phyloP scores from a whole-genome alignment of 2,797 vertebrate genomes.

The Poliocrania exsul region DNA sequence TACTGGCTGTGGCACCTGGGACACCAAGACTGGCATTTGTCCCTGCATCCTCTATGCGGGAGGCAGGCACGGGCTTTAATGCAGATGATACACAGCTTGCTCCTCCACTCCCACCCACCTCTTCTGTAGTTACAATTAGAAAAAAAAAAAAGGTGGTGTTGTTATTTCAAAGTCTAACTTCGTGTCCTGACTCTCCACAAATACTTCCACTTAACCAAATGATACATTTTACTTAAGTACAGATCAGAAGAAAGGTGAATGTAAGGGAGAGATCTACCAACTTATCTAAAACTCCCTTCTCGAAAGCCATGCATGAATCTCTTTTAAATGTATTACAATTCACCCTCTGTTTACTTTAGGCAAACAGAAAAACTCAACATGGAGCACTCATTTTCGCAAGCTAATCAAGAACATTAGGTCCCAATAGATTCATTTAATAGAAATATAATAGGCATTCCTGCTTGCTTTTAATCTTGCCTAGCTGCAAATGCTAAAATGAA shows the following conservation, averaged over 20 bases:
- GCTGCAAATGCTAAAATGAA: constrained; percentile 77
- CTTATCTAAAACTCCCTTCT: constrained; percentile 51
- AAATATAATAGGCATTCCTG: constrained; percentile 81
- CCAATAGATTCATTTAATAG: constrained; percentile 80
- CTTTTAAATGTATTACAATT: constrained; percentile 73
- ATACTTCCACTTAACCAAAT: constrained; percentile 42
- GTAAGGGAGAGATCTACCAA: constrained; percentile 39
- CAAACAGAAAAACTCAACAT: constrained; percentile 77
- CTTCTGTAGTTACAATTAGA: background rate
- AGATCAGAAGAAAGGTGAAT: constrained; percentile 55
- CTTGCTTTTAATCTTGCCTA: constrained; percentile 78
- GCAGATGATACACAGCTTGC: background rate
- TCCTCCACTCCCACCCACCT: background rate
- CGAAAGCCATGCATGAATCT: constrained; percentile 50
- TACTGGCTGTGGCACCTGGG: background rate
- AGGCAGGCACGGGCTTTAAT: background rate
- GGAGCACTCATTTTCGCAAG: constrained; percentile 72
- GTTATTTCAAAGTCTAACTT: constrained; percentile 45
- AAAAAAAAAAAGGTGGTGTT: background rate
- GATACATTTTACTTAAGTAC: constrained; percentile 56
- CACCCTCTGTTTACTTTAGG: constrained; percentile 78
- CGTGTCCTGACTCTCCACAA: constrained; percentile 4
- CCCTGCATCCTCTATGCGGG: background rate
- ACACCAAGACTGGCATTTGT: background rate
- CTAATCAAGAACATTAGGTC: constrained; percentile 80